A percentile compares a stretch with the other conserved stretches of the same genome.
Conservation (phyloP, 1,140 invertebrate genomes). For the Drosophila parabipectinata region DNA sequence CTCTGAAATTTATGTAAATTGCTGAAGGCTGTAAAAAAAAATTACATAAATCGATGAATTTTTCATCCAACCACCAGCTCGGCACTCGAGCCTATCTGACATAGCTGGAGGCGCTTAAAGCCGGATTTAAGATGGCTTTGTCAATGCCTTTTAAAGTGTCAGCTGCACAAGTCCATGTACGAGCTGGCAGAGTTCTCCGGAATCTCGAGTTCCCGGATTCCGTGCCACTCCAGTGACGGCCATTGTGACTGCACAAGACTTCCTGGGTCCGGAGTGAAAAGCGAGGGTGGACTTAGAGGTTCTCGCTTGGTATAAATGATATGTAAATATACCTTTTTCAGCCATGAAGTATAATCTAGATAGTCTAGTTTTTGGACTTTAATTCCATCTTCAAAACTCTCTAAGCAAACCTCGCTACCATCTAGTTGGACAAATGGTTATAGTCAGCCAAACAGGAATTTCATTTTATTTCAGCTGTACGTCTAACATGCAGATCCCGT, state of each 20-base stretch:
- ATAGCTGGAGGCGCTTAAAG: constrained; percentile 74
- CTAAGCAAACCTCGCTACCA: constrained; percentile 8
- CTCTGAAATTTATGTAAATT: constrained; percentile 73
- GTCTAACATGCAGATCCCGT: constrained; percentile 41
- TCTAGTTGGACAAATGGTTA: constrained; percentile 27
- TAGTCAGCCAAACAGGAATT: constrained; percentile 48
- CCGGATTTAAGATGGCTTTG: constrained; percentile 57
- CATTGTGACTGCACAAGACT: constrained; percentile 31
- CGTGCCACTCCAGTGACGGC: constrained; percentile 5
- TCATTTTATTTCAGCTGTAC: constrained; percentile 37
- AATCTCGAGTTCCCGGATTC: constrained; percentile 8
- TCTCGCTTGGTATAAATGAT: background rate
- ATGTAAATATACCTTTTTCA: too few relatives aligned
- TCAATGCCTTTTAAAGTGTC: constrained; percentile 72
- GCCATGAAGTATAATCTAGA: too few relatives aligned
- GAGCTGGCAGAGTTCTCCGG: constrained; percentile 27
- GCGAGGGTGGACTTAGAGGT: constrained; percentile 18
- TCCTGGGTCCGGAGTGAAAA: background rate
- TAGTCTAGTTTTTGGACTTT: background rate
- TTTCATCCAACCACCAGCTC: background rate
- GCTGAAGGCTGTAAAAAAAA: constrained; percentile 60
- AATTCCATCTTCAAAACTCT: background rate
- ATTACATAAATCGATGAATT: constrained; percentile 15
- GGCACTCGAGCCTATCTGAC: constrained; percentile 23
- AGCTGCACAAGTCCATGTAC: constrained; percentile 55